Conservation (phyloP, 2,888 invertebrate genomes). For the Drosophila melanocephala region DNA sequence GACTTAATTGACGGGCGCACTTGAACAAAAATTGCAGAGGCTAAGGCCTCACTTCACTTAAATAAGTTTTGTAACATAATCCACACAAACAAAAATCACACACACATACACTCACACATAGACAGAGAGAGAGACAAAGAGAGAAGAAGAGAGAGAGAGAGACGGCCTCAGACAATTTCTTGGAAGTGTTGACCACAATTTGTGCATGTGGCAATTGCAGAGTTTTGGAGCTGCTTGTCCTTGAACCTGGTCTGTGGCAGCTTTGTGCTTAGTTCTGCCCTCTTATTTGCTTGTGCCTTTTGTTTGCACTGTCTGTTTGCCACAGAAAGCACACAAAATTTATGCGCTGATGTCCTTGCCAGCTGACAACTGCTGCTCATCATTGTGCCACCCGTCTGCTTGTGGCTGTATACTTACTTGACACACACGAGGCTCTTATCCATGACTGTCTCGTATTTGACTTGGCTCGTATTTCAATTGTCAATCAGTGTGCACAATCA, state of each 20-base stretch:
- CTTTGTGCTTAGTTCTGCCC: constrained; percentile 40
- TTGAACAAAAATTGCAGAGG: constrained; percentile 22
- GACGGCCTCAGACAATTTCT: constrained; percentile 16
- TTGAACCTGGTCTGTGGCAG: constrained; percentile 62
- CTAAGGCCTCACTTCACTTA: constrained; percentile 52
- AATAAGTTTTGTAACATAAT: constrained; percentile 53
- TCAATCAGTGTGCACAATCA: constrained; percentile 58
- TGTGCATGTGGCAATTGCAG: constrained; percentile 69
- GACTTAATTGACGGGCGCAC: constrained; percentile 51
- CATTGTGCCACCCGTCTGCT: constrained; percentile 1
- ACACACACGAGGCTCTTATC: constrained; percentile 16
- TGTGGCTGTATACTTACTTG: constrained; percentile 22
- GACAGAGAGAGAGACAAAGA: not conserved
- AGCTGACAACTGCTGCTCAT: constrained; percentile 26
- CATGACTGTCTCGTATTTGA: constrained; percentile 42
- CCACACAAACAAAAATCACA: not conserved
- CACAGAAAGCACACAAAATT: constrained; percentile 58
- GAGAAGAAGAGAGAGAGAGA: not conserved
- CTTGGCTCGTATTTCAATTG: constrained; percentile 62
- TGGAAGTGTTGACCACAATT: constrained; percentile 71
- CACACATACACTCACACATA: constrained; percentile 11
- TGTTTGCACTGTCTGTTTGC: constrained; percentile 56
- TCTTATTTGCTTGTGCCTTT: constrained; percentile 66
- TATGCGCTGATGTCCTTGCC: constrained; percentile 57
- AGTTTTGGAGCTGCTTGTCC: constrained; percentile 43